Conservation (phyloP, 1,140 invertebrate genomes). For the Oncopeltus fasciatus region DNA sequence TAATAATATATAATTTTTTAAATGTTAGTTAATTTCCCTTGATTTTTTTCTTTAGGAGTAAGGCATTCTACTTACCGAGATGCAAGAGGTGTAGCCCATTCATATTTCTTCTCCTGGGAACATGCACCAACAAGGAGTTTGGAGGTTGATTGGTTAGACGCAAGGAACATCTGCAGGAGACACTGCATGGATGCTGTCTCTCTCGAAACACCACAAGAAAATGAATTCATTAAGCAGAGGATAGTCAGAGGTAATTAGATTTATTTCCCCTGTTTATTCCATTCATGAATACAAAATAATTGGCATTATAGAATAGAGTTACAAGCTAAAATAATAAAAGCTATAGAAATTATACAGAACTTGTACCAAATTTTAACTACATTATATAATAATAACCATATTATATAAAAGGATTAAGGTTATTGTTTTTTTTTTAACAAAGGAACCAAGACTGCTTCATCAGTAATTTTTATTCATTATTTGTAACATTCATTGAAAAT, state of each 20-base stretch:
- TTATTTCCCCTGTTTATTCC: too few species aligned
- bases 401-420: too few species aligned
- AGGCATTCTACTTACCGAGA: constrained; percentile 74
- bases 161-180: constrained; percentile 76
- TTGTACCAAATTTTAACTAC: too few species aligned
- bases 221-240: constrained; percentile 77
- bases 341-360: too few species aligned
- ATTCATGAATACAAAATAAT: too few species aligned
- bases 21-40: background rate
- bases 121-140: constrained; percentile 67
- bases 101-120: constrained; percentile 90
- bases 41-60: constrained; percentile 42
- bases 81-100: constrained; percentile 66
- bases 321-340: too few species aligned
- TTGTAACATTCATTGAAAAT: too few species aligned
- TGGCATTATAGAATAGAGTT: too few species aligned
- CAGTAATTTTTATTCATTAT: too few species aligned
- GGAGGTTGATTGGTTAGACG: constrained; percentile 81
- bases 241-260: constrained; percentile 46
- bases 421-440: too few species aligned
- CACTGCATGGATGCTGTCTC: constrained; percentile 89
- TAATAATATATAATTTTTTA: background rate
- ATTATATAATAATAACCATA: too few species aligned
- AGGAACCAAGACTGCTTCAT: too few species aligned
- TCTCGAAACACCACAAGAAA: constrained; percentile 76